Base-by-base conservation (phyloP, 2,113 vertebrate species). In the Columba livia region DNA sequence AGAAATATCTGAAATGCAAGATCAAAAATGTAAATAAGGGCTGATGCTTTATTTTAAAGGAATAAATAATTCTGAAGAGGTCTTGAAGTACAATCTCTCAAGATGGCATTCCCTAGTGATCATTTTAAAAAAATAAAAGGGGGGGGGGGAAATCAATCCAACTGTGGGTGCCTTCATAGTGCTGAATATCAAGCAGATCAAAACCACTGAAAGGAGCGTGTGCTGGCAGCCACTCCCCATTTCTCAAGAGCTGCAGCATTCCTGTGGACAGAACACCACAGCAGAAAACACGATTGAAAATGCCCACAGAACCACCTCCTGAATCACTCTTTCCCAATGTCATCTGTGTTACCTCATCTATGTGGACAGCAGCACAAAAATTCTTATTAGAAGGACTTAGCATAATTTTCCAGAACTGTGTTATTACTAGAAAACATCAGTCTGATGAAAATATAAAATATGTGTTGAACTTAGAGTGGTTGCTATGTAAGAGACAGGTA, bases 1-100 rank as follows among this genome's bases (percentile, higher is more conserved):
- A 82, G 50, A 75, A 88, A 82, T 79, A 71, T 6, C 29, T 75
- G 34, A 94, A 85, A 93, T 65, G 8, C 14, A 82, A 85, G 29
- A 75, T 44, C 17, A 84, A 50, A 94, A 94, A 79, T 16, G 7
- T 71, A 94, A 89, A 56, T 48, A 89, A 57, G 24, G 13, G 40
- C 8, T 38, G 8, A 74, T 25, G 14, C 6, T 73, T 89, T 88
- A 69, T 82, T 91, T 67, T 67, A 67, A 72, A 64, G 15, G 9
- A 87, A 42, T 26, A 80, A 19, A 18, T 53, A 65, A 48, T 51
- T 89, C 57, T 70, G 28, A 86, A 70, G 50, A 70, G 47, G 12
- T 57, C 54, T 70, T 44, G 6, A 69, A 77, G 57, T 31, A 44
- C 15, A 48, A 12, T 19, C 60, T 90, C 71, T 66, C 47, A 56